Percentiles rank a stretch among this genome's conserved stretches.
These are phyloP conservation scores for Perodicticus potto DNA, from an alignment of 2,797 vertebrate species.

Conservation along the genomic window DNA sequence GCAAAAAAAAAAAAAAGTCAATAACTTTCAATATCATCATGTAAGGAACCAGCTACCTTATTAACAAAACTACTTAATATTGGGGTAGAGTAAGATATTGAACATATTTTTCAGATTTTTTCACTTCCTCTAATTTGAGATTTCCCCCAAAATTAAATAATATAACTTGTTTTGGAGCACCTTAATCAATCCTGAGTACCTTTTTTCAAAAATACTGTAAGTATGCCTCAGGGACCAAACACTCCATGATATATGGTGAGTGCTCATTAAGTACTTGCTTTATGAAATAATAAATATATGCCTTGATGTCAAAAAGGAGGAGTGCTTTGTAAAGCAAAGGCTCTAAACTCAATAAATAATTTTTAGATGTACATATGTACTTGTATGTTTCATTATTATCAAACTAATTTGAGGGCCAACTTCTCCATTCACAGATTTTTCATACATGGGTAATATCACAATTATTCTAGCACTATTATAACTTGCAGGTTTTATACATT, in stretches of 20 bases:
- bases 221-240: not conserved
- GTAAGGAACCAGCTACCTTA: not conserved
- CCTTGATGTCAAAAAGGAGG: conserved; percentile 2
- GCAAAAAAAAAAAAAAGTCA: not conserved
- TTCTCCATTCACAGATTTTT: conserved; percentile 28
- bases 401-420: not conserved
- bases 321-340: not conserved
- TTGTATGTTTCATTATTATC: not conserved
- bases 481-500: not conserved
- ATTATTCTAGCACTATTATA: not conserved
- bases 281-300: conserved; percentile 18
- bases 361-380: not conserved
- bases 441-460: not conserved
- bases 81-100: not conserved
- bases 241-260: not conserved
- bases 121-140: not conserved
- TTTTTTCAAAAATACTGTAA: not conserved
- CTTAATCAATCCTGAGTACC: not conserved
- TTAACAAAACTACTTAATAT: not conserved
- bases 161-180: not conserved
- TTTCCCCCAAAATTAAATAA: not conserved
- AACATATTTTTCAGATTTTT: not conserved
- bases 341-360: not conserved
- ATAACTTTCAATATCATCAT: not conserved
- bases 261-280: not conserved